phyloP scores from a whole-genome alignment of 2,888 invertebrate genomes.

The Gnatocerus cornutus region DNA sequence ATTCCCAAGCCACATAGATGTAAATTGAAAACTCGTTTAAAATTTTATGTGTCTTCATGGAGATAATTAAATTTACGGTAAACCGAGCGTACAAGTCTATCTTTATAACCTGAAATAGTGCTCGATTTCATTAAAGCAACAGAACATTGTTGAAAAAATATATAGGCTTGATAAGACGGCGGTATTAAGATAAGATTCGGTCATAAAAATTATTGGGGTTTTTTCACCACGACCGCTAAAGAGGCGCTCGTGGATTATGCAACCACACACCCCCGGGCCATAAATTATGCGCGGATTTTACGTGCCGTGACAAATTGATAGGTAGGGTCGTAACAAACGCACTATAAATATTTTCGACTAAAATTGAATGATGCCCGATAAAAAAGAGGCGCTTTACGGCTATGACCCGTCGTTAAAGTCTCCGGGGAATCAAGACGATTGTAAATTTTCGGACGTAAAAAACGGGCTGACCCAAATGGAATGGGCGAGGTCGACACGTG shows the following conservation, averaged over 20 bases:
- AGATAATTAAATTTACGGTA: slow-evolving; percentile 51
- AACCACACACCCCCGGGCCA: slow-evolving; percentile 11
- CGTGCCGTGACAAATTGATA: slow-evolving; percentile 28
- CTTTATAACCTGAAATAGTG: slow-evolving; percentile 46
- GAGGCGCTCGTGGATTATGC: neutral
- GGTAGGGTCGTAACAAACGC: slow-evolving; percentile 17
- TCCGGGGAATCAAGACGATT: slow-evolving; percentile 6
- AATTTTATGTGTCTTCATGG: slow-evolving; percentile 48
- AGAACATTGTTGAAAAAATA: slow-evolving; percentile 42
- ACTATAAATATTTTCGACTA: slow-evolving; percentile 13
- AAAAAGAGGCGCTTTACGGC: slow-evolving; percentile 18
- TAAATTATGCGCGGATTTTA: slow-evolving; percentile 23
- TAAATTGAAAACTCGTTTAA: slow-evolving; percentile 45
- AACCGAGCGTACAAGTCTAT: slow-evolving; percentile 47
- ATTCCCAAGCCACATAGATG: slow-evolving; percentile 33
- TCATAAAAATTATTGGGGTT: slow-evolving; percentile 31
- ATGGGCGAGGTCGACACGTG: slow-evolving; percentile 5
- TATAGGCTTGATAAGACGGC: slow-evolving; percentile 33
- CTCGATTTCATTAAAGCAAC: slow-evolving; percentile 45
- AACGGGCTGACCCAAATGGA: neutral
- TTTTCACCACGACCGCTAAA: slow-evolving; percentile 7
- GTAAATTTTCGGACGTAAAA: slow-evolving; percentile 13
- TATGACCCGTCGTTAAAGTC: slow-evolving; percentile 22
- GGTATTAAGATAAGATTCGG: slow-evolving; percentile 31
- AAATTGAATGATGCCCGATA: slow-evolving; percentile 18